Percentiles rank a stretch among this genome's conserved stretches.
Evolutionary conservation across 2,888 invertebrate genomes (phyloP).

Genomic region (Anodontia alba): DNA sequence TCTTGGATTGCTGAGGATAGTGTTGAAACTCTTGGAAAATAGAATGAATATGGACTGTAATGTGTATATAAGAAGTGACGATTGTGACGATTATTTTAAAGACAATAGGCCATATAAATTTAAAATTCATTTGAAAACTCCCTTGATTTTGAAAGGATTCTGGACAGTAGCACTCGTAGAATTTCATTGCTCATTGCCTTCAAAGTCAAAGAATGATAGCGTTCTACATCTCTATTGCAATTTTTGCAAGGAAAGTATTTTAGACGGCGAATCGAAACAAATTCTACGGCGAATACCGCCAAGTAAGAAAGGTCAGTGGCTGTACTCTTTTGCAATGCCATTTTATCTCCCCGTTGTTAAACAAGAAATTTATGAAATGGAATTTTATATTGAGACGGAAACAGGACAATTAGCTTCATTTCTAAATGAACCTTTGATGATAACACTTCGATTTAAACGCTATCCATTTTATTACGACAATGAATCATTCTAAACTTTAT

Average conservation of each 20-base stretch:
- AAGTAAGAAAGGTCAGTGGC: conserved; percentile 4
- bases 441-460: conserved; percentile 5
- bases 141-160: too few relatives aligned
- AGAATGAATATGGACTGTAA: too few relatives aligned
- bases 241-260: conserved; percentile 17
- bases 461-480: not conserved
- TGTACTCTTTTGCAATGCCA: not conserved
- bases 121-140: too few relatives aligned
- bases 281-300: not conserved
- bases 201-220: too few relatives aligned
- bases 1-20: too few relatives aligned
- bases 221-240: conserved; percentile 5
- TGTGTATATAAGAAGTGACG: too few relatives aligned
- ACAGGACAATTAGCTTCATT: not conserved
- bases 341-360: conserved; percentile 18
- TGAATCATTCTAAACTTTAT: conserved; percentile 14
- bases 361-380: conserved; percentile 8
- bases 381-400: conserved; percentile 1
- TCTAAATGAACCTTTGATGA: conserved; percentile 5
- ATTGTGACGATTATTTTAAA: too few relatives aligned
- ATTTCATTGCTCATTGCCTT: too few relatives aligned
- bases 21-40: too few relatives aligned
- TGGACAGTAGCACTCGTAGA: too few relatives aligned
- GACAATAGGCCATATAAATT: too few relatives aligned
- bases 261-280: conserved; percentile 10